Percentiles rank a stretch among this genome's conserved stretches.
Conservation (phyloP, 2,797 vertebrate species). For the Syndactyla subalaris region DNA sequence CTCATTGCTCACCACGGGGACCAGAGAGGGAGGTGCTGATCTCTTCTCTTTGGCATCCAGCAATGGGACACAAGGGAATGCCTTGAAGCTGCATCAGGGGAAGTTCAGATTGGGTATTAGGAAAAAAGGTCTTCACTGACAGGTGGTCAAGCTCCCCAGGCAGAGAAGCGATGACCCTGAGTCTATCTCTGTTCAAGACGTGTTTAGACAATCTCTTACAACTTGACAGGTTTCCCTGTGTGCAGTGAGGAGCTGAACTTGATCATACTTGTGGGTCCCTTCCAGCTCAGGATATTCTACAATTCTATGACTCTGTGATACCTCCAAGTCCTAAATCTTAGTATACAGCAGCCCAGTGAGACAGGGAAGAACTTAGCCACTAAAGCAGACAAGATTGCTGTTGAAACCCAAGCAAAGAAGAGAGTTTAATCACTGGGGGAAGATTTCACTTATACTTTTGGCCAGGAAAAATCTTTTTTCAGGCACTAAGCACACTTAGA, state of each 20-base stretch:
- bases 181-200: background rate
- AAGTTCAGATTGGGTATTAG: background rate
- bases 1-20: background rate
- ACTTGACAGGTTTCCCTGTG: background rate
- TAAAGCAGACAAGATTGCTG: background rate
- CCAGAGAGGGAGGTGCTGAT: background rate
- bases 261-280: background rate
- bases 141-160: background rate
- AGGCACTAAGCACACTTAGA: background rate
- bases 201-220: background rate
- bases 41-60: background rate
- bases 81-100: background rate
- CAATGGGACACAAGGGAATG: background rate
- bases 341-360: background rate
- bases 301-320: background rate
- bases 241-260: background rate
- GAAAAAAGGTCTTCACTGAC: background rate
- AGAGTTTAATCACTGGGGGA: background rate
- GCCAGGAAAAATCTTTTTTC: background rate
- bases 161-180: background rate
- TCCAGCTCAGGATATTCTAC: background rate
- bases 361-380: background rate
- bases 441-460: background rate
- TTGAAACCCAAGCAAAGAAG: background rate
- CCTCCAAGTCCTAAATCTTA: background rate